phyloP scores from a whole-genome alignment of 2,888 invertebrate species.

The Macropis europaea region DNA sequence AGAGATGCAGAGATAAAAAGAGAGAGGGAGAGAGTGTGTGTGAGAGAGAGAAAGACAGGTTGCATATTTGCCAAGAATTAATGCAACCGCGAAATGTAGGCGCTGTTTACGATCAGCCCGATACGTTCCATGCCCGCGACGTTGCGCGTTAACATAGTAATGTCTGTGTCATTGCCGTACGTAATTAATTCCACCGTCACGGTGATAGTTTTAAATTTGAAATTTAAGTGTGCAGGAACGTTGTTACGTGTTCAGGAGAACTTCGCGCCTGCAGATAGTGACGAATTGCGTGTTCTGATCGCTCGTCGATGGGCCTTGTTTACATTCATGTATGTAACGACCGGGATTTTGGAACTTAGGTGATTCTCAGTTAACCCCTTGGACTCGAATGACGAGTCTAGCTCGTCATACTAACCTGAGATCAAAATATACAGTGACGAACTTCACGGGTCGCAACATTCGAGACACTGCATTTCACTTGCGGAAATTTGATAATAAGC shows the following conservation, averaged over 20 bases:
- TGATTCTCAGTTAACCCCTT: no score
- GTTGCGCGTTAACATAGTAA: conserved; percentile 22
- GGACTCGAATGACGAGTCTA: no score
- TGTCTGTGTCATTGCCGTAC: background rate
- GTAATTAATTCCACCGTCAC: conserved; percentile 37
- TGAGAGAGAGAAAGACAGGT: background rate
- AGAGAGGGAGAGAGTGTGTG: background rate
- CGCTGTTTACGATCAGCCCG: conserved; percentile 60
- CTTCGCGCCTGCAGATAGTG: no score
- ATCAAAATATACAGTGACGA: no score
- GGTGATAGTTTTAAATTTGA: conserved; percentile 37
- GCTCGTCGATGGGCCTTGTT: no score
- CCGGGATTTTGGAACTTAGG: no score
- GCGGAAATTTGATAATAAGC: no score
- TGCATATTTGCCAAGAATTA: conserved; percentile 66
- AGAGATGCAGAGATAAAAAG: conserved; percentile 6
- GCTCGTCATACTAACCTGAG: no score
- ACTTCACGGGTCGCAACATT: no score
- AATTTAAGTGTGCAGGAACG: background rate
- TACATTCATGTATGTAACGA: no score
- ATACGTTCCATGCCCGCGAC: conserved; percentile 38
- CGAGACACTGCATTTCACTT: no score
- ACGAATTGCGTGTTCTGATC: no score
- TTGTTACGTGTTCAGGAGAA: conserved; percentile 9
- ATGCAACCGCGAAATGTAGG: conserved; percentile 65